These are phyloP conservation scores for Clamator glandarius DNA, from an alignment of 2,797 vertebrate genomes.

Conservation along the genomic window DNA sequence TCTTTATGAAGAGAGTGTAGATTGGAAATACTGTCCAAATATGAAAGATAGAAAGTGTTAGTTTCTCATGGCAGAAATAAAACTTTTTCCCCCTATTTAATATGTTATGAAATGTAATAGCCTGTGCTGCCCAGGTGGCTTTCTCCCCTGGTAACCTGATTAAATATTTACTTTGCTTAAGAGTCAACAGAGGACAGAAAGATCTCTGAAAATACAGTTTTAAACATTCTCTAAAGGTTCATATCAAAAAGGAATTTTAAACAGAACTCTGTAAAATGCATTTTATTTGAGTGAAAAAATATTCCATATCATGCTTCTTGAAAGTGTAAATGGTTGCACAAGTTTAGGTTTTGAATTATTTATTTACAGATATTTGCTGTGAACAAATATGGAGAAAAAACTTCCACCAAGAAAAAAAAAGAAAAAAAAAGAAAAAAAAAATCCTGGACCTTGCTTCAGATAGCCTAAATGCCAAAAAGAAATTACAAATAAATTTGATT, in stretches of 20 bases:
- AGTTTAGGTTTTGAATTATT: conserved; percentile 2
- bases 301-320: not conserved
- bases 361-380: conserved; percentile 1
- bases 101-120: conserved; percentile 23
- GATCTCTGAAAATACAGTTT: conserved; percentile 29
- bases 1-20: not conserved
- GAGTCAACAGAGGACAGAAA: conserved; percentile 18
- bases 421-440: not conserved
- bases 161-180: conserved; percentile 55
- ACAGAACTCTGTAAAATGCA: not conserved
- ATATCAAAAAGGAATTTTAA: conserved; percentile 28
- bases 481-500: not conserved
- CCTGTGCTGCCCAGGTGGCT: not conserved
- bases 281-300: conserved; percentile 22
- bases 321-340: not conserved
- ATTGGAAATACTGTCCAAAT: not conserved
- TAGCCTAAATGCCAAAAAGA: not conserved
- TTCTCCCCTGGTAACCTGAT: conserved; percentile 7
- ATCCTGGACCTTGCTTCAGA: not conserved
- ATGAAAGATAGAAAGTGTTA: not conserved
- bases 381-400: not conserved
- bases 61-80: not conserved
- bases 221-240: conserved; percentile 21
- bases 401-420: rapidly evolving
- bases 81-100: not conserved